Conservation (phyloP, 2,113 vertebrate species). For the human region DNA sequence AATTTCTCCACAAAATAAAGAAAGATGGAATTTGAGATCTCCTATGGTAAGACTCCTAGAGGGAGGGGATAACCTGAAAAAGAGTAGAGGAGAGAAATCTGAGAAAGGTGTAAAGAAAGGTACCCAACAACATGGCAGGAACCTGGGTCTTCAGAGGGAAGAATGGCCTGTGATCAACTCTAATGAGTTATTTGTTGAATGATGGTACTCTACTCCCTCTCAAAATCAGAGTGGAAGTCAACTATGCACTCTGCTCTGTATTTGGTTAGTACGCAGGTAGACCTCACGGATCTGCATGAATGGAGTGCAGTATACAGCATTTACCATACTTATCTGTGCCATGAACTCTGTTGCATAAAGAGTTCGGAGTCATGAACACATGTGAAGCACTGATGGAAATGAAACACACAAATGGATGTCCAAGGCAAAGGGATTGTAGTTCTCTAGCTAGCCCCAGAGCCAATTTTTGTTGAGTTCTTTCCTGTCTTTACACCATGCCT, state of each 20-base stretch:
- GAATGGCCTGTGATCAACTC: neutral
- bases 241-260: too few relatives aligned
- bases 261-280: neutral
- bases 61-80: neutral
- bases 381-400: neutral
- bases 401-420: neutral
- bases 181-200: neutral
- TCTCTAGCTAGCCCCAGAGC: neutral
- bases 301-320: neutral
- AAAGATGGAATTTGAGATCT: neutral
- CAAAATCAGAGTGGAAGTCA: neutral
- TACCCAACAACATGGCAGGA: neutral
- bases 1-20: neutral
- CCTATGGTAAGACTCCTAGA: neutral
- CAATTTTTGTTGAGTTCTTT: neutral
- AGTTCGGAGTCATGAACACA: neutral
- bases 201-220: neutral
- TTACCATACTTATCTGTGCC: neutral
- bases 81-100: neutral
- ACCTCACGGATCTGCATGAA: neutral
- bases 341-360: neutral
- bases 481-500: neutral
- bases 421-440: neutral
- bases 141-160: neutral
- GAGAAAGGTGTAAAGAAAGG: neutral